Evolutionary conservation across 2,113 vertebrate species (phyloP).

Genomic region (Heloderma charlesbogerti): DNA sequence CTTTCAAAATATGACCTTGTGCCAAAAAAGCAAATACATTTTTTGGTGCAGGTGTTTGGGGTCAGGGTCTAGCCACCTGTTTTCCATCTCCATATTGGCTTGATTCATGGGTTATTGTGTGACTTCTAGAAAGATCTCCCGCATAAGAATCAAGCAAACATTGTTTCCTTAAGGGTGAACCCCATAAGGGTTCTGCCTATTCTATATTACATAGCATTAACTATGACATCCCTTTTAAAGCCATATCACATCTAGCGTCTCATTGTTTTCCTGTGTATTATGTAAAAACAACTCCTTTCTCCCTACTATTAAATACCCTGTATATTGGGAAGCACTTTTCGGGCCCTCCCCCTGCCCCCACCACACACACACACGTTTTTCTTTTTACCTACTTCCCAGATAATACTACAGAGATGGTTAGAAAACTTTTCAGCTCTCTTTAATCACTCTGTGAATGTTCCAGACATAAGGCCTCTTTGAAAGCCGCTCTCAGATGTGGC

Average conservation of each 20-base stretch:
- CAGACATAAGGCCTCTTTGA: neutral
- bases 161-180: neutral
- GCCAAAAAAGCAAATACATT: neutral
- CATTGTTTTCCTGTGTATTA: neutral
- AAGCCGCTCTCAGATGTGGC: neutral
- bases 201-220: neutral
- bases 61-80: neutral
- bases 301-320: neutral
- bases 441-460: constrained; percentile 25
- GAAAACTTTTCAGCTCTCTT: neutral
- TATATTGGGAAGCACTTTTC: neutral
- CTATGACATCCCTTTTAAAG: neutral
- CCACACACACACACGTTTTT: too few relatives aligned
- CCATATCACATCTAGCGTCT: neutral
- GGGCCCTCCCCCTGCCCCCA: constrained; percentile 12
- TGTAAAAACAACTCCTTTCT: neutral
- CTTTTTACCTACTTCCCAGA: constrained; percentile 18
- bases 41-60: neutral
- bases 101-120: neutral
- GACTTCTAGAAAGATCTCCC: neutral
- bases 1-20: too few relatives aligned
- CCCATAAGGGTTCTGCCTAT: neutral
- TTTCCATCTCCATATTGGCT: neutral
- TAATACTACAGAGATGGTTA: constrained; percentile 14
- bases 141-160: too few relatives aligned